Percentiles rank a stretch among this genome's conserved stretches.
Evolutionary conservation across 1,140 invertebrate genomes (phyloP).

Genomic region (Neuroterus valhalla): DNA sequence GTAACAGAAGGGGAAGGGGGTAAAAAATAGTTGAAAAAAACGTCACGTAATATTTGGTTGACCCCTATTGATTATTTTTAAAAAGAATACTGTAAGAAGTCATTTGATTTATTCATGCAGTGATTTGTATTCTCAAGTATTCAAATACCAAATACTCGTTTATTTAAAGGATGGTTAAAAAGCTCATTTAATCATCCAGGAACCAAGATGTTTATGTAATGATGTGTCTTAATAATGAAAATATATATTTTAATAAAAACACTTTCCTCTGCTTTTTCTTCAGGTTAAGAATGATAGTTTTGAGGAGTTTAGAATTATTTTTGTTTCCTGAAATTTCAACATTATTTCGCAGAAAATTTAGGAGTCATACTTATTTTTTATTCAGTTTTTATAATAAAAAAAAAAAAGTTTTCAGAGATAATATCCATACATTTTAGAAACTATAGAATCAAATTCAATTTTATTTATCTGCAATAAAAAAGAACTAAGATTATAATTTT

Average conservation of each 20-base stretch:
- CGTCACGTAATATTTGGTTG: too few species aligned
- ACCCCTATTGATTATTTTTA: constrained; percentile 15
- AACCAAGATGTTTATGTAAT: neutral
- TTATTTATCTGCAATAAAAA: too few species aligned
- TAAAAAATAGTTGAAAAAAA: too few species aligned
- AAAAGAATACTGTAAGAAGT: constrained; percentile 18
- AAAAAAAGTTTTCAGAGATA: too few species aligned
- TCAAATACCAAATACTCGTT: constrained; percentile 47
- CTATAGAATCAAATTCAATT: too few species aligned
- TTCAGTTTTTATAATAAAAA: too few species aligned
- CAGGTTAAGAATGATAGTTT: neutral
- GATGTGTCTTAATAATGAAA: constrained; percentile 4
- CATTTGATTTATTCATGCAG: constrained; percentile 1
- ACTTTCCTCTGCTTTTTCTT: neutral
- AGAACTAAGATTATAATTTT: too few species aligned
- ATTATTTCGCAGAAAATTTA: too few species aligned
- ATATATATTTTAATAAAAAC: constrained; percentile 18
- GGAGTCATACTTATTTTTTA: too few species aligned
- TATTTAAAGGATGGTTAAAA: constrained; percentile 12
- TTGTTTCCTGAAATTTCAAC: too few species aligned
- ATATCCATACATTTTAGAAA: too few species aligned
- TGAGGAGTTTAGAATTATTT: neutral
- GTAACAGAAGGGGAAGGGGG: too few species aligned
- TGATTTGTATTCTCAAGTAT: constrained; percentile 43
- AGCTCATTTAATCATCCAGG: neutral